Percentiles rank a stretch among this genome's conserved stretches.
Conservation (phyloP, 2,113 vertebrate species). For the Perca flavescens region DNA sequence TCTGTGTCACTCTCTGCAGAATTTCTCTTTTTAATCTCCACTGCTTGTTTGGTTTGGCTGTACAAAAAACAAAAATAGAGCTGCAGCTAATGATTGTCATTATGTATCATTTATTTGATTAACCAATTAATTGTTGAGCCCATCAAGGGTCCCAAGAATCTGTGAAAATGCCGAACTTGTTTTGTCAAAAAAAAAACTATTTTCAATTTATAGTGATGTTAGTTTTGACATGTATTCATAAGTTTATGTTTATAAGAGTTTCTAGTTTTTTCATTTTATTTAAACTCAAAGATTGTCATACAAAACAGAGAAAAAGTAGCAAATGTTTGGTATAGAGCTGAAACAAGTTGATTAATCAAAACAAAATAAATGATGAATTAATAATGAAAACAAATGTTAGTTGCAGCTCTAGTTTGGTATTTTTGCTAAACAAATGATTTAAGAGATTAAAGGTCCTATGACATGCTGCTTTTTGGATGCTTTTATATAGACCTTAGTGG, state of each 20-base stretch:
- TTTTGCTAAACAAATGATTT: background rate
- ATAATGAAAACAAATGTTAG: background rate
- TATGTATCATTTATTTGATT: background rate
- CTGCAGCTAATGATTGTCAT: background rate
- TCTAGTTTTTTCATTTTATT: background rate
- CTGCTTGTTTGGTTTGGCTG: background rate
- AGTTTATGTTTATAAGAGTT: background rate
- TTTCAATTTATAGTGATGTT: background rate
- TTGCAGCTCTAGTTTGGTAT: background rate
- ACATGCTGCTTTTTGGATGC: no score
- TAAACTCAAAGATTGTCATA: background rate
- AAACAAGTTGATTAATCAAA: background rate
- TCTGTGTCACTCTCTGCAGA: conserved; percentile 37
- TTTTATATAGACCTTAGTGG: no score
- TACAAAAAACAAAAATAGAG: background rate
- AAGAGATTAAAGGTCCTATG: no score
- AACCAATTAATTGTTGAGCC: background rate
- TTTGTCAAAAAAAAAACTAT: background rate
- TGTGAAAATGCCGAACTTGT: background rate
- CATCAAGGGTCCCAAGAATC: background rate
- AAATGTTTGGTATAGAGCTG: background rate
- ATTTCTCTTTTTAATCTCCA: background rate
- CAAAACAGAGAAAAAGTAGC: background rate
- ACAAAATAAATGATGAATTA: background rate
- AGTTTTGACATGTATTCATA: background rate